A percentile compares a stretch with the other conserved stretches of the same genome.
Evolutionary conservation across 1,140 invertebrate species (phyloP).

Genomic region (Zaprionus vittiger): DNA sequence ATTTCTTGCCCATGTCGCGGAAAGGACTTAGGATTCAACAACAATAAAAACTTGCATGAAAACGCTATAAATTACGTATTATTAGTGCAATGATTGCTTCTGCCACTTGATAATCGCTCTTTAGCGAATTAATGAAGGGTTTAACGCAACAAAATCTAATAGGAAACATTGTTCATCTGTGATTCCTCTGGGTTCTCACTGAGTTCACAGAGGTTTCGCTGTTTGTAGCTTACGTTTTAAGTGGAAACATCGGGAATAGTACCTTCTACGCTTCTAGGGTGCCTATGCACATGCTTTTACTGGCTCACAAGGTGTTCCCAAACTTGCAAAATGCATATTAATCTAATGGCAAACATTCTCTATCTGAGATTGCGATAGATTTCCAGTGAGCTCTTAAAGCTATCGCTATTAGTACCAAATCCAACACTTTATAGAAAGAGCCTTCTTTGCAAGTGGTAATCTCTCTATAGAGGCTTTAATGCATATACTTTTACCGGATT

Average conservation of each 20-base stretch:
- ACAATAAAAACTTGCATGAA: slow-evolving; percentile 1
- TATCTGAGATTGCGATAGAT: not conserved
- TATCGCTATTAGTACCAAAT: no score
- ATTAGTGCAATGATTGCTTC: slow-evolving; percentile 4
- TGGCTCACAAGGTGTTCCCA: no score
- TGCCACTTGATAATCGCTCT: slow-evolving; percentile 1
- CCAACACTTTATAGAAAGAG: no score
- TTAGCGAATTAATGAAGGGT: not conserved
- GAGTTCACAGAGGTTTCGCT: not conserved
- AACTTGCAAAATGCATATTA: no score
- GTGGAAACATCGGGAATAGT: no score
- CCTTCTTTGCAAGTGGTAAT: no score
- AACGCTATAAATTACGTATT: slow-evolving; percentile 3
- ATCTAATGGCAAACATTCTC: not conserved
- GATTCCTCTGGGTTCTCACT: not conserved
- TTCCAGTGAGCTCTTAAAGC: not conserved
- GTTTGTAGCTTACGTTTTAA: no score
- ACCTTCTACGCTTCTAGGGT: no score
- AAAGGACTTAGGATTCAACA: slow-evolving; percentile 18
- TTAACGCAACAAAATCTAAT: slow-evolving; percentile 1
- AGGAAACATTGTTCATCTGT: not conserved
- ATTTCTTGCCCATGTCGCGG: slow-evolving; percentile 8
- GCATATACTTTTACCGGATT: not conserved
- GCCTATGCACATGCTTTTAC: no score
- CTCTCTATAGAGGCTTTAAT: not conserved